phyloP scores from a whole-genome alignment of 2,113 vertebrate species.

The Cavia porcellus region DNA sequence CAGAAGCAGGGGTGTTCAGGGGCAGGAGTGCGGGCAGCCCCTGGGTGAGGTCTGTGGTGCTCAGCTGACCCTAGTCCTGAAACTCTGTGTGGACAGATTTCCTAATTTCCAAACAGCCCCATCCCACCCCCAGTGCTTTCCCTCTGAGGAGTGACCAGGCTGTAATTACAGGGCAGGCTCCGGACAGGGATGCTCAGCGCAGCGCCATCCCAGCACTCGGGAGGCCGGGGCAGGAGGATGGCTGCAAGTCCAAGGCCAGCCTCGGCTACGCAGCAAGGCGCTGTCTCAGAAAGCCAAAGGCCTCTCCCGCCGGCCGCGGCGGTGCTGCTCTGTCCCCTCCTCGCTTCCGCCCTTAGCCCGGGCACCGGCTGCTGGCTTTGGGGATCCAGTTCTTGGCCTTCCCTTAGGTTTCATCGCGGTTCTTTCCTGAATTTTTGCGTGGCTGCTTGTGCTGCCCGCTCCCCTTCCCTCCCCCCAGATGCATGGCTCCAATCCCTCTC shows the following conservation, averaged over 20 bases:
- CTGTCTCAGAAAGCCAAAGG: not conserved
- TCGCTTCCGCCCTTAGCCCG: no score
- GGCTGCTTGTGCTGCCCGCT: not conserved
- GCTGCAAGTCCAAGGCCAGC: not conserved
- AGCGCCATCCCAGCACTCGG: not conserved
- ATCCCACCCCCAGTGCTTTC: not conserved
- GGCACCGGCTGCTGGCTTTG: no score
- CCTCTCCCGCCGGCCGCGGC: not conserved
- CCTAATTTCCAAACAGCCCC: not conserved
- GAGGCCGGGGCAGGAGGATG: not conserved
- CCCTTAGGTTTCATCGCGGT: not conserved
- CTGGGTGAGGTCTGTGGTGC: accelerated
- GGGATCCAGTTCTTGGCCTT: no score
- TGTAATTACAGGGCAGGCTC: not conserved
- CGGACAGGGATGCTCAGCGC: not conserved
- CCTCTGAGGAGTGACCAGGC: not conserved
- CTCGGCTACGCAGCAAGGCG: not conserved
- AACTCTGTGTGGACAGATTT: not conserved
- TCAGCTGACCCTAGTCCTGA: not conserved
- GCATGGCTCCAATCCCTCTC: not conserved
- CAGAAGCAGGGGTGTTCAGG: not conserved
- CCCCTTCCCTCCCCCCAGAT: not conserved
- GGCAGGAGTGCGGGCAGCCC: not conserved
- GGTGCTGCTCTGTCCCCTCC: accelerated
- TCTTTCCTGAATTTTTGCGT: not conserved